Evolutionary conservation across 2,113 vertebrate genomes (phyloP), one percentile per base, ranked within the genome.

Genomic region (Sitta europaea): DNA sequence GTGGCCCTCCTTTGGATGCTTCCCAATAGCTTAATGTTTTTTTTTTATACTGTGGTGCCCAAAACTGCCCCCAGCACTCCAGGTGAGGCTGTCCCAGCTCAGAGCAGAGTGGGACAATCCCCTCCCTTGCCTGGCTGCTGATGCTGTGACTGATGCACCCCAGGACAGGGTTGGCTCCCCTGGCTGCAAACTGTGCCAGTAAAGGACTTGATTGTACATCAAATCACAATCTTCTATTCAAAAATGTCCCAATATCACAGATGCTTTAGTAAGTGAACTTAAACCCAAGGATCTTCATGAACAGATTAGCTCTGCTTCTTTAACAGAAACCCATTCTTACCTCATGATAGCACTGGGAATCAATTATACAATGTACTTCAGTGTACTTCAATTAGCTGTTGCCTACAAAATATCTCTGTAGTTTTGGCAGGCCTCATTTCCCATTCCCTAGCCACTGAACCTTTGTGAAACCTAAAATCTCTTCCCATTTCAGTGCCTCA

Each of bases 31-130:
- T 45, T 5, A 28, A 59, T 20, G 12, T 24, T 54, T 61, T 51
- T 61, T 51, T 86, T 51, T 45, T 11, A 38, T 13, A n/a, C 4
- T n/a, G 15, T 19, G 5, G 10, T 1, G 0, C 38, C 54, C 38
- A 38, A 6, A 45, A 15, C 18, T 53, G 33, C 38, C 0, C 14
- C 0, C 27, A 38, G 38, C 0, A 2, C 6, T 77, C 0, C 1
- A 38, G 28, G 27, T 61, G 45, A 86, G 45, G 84, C 47, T 2
- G 10, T 19, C 28, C 38, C 47, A 68, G 54, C 0, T 1, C 36
- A 45, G 62, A 76, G 53, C 43, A 76, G 45, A 10, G 27, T 6
- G 2, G 72, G 18, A 53, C 72, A 68, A 33, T 68, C 12, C 45
- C 21, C n/a, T 77, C 4, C 33, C 83, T 53, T 53, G 27, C 72